Percentiles rank a stretch among this genome's conserved stretches.
Conservation (phyloP, 2,797 vertebrate species). For the Urocyon cinereoargenteus region DNA sequence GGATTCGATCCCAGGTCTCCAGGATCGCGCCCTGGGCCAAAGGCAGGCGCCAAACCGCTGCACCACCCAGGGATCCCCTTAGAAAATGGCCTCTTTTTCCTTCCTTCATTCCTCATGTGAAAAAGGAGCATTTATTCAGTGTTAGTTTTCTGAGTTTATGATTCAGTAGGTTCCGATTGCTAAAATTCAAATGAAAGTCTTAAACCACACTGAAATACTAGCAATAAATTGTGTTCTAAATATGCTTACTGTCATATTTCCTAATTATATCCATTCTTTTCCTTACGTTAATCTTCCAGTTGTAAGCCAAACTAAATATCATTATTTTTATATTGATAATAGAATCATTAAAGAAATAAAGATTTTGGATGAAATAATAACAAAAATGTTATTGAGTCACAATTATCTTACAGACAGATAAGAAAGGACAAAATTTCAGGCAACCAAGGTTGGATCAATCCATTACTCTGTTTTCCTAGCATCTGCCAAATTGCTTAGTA, state of each 20-base stretch:
- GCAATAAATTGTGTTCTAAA: not conserved
- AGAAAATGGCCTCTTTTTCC: not conserved
- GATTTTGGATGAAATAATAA: not conserved
- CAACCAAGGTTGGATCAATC: not conserved
- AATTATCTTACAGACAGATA: not conserved
- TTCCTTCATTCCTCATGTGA: not conserved
- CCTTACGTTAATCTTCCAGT: not conserved
- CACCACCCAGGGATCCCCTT: too few relatives aligned
- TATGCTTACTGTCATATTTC: conserved; percentile 1
- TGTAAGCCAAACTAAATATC: not conserved
- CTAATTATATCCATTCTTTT: not conserved
- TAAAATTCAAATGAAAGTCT: conserved; percentile 31
- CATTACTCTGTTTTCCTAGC: not conserved
- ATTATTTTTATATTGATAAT: not conserved
- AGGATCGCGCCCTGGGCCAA: too few relatives aligned
- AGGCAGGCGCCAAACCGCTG: too few relatives aligned
- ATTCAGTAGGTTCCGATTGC: not conserved
- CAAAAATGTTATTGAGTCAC: not conserved
- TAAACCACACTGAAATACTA: not conserved
- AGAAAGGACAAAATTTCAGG: not conserved
- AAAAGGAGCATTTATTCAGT: not conserved
- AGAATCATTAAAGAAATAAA: not conserved
- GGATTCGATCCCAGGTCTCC: too few relatives aligned
- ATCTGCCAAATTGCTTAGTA: not conserved
- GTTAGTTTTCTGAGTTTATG: not conserved